Percentiles rank a stretch among this genome's conserved stretches.
These are phyloP conservation scores for Garrulus glandarius DNA, from an alignment of 2,797 vertebrate genomes.

Conservation along the genomic window DNA sequence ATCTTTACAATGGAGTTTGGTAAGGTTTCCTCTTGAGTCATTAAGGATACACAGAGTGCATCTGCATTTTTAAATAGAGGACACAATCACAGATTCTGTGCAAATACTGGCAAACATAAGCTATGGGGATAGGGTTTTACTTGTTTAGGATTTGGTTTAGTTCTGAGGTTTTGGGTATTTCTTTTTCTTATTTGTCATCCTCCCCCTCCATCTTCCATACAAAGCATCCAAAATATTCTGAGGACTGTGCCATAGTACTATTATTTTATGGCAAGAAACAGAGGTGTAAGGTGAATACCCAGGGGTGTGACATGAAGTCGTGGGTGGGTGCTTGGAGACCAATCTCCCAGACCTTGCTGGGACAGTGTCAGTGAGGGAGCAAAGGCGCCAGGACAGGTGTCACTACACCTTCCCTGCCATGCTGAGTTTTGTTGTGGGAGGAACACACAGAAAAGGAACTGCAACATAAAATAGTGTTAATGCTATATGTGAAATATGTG, in stretches of 20 bases:
- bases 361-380: not conserved
- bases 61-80: not conserved
- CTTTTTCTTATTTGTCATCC: not conserved
- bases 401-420: not conserved
- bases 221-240: not conserved
- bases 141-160: not conserved
- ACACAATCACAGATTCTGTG: not conserved
- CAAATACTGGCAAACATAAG: not conserved
- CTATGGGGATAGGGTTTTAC: rapidly evolving
- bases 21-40: not conserved
- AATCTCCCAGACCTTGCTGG: not conserved
- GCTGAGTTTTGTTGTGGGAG: not conserved
- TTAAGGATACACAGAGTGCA: not conserved
- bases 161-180: not conserved
- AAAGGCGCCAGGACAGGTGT: not conserved
- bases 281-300: not conserved
- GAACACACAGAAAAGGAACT: not conserved
- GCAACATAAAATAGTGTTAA: not conserved
- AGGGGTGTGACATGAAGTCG: not conserved
- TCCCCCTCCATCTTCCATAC: rapidly evolving
- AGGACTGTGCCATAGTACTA: not conserved
- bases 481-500: not conserved
- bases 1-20: not conserved
- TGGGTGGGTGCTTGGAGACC: not conserved
- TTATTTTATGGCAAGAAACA: not conserved